Evolutionary conservation across 2,797 vertebrate genomes (phyloP), one percentile per base, ranked within the genome.

Genomic region (Phoebastria nigripes): DNA sequence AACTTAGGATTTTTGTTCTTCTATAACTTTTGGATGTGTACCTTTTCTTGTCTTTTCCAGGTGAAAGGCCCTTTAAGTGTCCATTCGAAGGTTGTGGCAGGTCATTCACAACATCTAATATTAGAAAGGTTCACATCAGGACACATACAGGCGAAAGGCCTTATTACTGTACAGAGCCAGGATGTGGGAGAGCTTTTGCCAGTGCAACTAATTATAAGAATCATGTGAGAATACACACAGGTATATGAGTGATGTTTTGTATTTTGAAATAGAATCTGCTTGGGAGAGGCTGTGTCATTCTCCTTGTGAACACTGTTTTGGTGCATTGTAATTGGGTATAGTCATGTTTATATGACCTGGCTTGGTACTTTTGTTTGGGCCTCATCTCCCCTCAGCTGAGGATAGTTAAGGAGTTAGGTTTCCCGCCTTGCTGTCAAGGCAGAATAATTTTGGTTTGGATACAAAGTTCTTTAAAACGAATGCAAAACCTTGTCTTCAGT

Each of bases 201-300:
- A 99, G 99, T 80, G 99, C 99, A 96, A 99, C 99, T 69, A 99
- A 99, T 97, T 99, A 99, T 94, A 99, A 99, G 98, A 99, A 99
- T 97, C 99, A 99, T 29, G 99, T 99, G 98, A 99, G 99, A 97
- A 99, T 99, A 98, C 99, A 99, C 97, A 99, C 99, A 85, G 99
- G 99, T 99, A 98, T 63, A 25, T 61, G 71, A 92, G 41, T 62
- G 35, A 21, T 77, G 66, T 49, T 87, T 94, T 96, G 35, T 89
- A 19, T 80, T 95, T 86, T 89, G 54, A 92, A 83, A 49, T 63
- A 49, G 26, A 69, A 61, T 84, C 66, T 92, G 65, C 22, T 59
- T 94, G 52, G 69, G 62, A 67, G 71, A 42, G 28, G 51, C 89
- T 78, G 19, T 47, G 46, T 83, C 44, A 21, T 87, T 71, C 33